Evolutionary conservation across 2,113 vertebrate genomes (phyloP).

Genomic region (Lycaon pictus): DNA sequence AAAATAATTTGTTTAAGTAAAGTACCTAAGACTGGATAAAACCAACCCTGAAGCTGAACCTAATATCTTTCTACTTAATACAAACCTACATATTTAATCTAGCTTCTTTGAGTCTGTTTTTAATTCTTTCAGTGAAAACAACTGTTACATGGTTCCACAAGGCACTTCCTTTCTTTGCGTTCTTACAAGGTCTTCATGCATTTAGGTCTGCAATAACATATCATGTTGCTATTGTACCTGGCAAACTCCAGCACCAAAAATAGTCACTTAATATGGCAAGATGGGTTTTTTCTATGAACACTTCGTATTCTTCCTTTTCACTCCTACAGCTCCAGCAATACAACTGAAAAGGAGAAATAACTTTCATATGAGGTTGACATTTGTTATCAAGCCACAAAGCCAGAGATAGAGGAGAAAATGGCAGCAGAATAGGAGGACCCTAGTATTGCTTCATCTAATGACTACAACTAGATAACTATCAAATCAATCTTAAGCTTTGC

Average conservation of each 20-base stretch:
- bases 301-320: neutral
- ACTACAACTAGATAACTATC: too few species aligned
- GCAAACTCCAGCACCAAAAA: neutral
- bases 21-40: neutral
- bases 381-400: neutral
- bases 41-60: neutral
- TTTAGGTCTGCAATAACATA: neutral
- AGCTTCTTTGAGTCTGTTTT: neutral
- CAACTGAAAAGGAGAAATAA: neutral
- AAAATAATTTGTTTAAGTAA: neutral
- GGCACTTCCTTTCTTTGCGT: neutral
- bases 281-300: neutral
- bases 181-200: neutral
- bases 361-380: neutral
- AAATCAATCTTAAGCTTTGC: too few species aligned
- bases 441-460: too few species aligned
- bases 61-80: neutral
- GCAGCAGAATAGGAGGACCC: too few species aligned
- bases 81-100: neutral
- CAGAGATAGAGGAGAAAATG: neutral
- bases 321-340: neutral
- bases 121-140: neutral
- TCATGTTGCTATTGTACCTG: neutral
- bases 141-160: neutral
- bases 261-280: neutral